phyloP scores from a whole-genome alignment of 2,888 invertebrate genomes.

The Cataglyphis rosenhaueri region DNA sequence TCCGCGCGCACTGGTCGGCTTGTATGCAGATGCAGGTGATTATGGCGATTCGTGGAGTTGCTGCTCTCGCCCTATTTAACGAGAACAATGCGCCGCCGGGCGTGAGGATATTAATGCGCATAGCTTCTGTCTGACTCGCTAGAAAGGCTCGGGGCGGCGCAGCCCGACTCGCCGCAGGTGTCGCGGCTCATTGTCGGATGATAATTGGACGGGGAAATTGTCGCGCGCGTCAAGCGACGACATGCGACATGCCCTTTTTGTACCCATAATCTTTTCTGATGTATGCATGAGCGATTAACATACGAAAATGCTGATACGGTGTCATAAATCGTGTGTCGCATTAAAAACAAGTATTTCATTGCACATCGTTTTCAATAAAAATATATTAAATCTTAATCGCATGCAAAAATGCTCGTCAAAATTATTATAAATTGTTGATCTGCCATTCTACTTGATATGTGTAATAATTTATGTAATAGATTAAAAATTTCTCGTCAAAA shows the following conservation, averaged over 20 bases:
- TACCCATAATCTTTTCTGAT: constrained; percentile 17
- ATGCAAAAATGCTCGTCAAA: neutral
- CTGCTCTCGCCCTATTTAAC: constrained; percentile 65
- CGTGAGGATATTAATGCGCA: constrained; percentile 52
- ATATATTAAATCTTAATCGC: neutral
- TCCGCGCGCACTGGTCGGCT: constrained; percentile 55
- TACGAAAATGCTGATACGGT: neutral
- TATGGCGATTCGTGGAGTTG: constrained; percentile 63
- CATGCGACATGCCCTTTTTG: constrained; percentile 15
- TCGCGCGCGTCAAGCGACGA: constrained; percentile 27
- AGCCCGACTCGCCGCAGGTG: constrained; percentile 42
- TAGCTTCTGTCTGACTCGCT: constrained; percentile 57
- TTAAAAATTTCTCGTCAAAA: constrained; percentile 11
- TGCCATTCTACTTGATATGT: neutral
- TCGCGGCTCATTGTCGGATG: constrained; percentile 63
- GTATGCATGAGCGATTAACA: constrained; percentile 16
- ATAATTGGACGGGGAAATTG: constrained; percentile 77
- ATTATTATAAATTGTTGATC: neutral
- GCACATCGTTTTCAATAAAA: constrained; percentile 9
- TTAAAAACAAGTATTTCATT: neutral
- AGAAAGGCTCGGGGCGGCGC: constrained; percentile 6
- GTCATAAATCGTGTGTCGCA: neutral
- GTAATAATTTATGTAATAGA: constrained; percentile 9
- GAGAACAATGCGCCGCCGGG: constrained; percentile 59
- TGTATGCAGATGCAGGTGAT: constrained; percentile 78